Percentiles rank a stretch among this genome's conserved stretches.
phyloP scores from a whole-genome alignment of 2,888 invertebrate species.

The Lasioglossum vierecki region DNA sequence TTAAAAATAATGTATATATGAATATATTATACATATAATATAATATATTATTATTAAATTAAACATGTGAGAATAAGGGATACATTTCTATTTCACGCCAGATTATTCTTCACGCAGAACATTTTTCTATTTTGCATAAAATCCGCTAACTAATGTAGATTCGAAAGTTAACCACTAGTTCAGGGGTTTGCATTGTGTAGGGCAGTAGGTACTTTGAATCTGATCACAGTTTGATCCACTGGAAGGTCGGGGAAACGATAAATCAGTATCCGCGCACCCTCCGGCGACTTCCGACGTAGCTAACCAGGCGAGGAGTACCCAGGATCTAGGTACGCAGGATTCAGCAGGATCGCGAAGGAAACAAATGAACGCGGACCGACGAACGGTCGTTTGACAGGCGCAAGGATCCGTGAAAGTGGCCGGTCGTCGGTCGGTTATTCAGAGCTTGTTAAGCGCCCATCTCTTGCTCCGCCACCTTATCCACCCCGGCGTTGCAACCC shows the following conservation, averaged over 20 bases:
- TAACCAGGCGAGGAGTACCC: neutral
- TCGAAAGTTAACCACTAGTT: neutral
- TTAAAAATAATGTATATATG: too few species aligned
- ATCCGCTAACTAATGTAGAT: neutral
- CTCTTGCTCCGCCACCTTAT: constrained; percentile 35
- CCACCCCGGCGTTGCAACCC: constrained; percentile 9
- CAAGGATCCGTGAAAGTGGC: constrained; percentile 72
- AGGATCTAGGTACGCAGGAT: neutral
- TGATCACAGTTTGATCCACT: neutral
- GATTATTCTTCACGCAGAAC: too few species aligned
- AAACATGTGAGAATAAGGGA: too few species aligned
- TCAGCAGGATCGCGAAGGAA: constrained; percentile 30
- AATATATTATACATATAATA: too few species aligned
- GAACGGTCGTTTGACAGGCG: constrained; percentile 59
- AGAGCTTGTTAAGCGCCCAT: constrained; percentile 73
- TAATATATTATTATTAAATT: too few species aligned
- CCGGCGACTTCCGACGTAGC: neutral
- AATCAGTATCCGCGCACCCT: neutral
- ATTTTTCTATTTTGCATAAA: too few species aligned
- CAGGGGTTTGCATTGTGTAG: neutral
- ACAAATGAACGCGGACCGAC: constrained; percentile 38
- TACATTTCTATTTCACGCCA: too few species aligned
- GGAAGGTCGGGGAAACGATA: neutral
- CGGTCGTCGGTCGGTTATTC: constrained; percentile 76
- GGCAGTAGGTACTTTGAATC: neutral